These are phyloP conservation scores for Hippotragus niger DNA, from an alignment of 2,113 vertebrate species.

Conservation along the genomic window DNA sequence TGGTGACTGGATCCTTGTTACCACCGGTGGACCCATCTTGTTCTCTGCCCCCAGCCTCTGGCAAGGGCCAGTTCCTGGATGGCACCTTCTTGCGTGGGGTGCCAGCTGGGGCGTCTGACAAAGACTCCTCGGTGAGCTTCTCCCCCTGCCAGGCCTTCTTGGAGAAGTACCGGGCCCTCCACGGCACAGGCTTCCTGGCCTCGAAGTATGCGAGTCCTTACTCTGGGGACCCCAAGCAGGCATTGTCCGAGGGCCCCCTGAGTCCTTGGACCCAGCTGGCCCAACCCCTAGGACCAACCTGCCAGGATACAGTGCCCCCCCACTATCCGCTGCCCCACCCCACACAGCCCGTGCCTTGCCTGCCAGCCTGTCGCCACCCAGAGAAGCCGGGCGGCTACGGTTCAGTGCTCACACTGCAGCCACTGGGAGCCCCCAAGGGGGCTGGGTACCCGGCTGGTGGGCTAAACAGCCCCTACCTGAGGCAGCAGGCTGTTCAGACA, in stretches of 20 bases:
- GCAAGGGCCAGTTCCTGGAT: constrained; percentile 69
- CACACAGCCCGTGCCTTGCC: constrained; percentile 79
- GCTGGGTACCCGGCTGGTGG: background rate
- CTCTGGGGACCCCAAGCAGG: constrained; percentile 68
- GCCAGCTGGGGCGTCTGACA: constrained; percentile 50
- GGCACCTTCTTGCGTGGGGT: constrained; percentile 64
- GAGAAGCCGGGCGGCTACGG: constrained; percentile 60
- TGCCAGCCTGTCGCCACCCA: constrained; percentile 77
- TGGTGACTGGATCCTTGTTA: constrained; percentile 2
- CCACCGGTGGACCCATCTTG: constrained; percentile 22
- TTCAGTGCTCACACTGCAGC: constrained; percentile 39
- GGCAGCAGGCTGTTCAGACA: constrained; percentile 63
- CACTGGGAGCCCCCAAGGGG: constrained; percentile 49
- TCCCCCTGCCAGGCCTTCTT: constrained; percentile 49
- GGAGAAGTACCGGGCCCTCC: constrained; percentile 61
- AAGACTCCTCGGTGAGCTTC: constrained; percentile 71
- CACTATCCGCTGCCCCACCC: constrained; percentile 80
- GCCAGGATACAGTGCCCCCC: constrained; percentile 76
- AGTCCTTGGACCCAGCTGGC: constrained; percentile 77
- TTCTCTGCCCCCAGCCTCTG: constrained; percentile 45
- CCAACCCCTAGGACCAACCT: constrained; percentile 73
- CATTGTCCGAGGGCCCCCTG: constrained; percentile 39
- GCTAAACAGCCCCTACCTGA: constrained; percentile 64
- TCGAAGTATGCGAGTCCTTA: constrained; percentile 66
- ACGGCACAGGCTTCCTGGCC: constrained; percentile 68